Conservation (phyloP, 2,797 vertebrate species). For the Fringilla coelebs region DNA sequence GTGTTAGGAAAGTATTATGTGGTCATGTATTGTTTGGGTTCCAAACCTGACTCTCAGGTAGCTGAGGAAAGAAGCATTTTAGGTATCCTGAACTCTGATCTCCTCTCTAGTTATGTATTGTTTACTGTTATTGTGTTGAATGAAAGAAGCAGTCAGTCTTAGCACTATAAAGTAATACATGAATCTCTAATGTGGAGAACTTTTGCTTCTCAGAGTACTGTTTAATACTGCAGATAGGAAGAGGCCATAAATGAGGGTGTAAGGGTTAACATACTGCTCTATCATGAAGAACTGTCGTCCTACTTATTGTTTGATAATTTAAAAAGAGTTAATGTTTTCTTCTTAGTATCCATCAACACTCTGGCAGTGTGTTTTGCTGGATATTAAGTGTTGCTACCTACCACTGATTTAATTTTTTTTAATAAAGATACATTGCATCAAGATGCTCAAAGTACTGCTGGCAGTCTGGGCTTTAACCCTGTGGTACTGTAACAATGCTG, state of each 20-base stretch:
- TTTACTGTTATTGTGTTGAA: background rate
- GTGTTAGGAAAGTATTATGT: background rate
- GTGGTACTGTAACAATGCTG: background rate
- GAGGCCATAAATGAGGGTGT: background rate
- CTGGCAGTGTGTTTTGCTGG: background rate
- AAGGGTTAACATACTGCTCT: background rate
- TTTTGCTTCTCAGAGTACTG: background rate
- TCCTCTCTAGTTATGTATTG: background rate
- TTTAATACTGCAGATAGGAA: background rate
- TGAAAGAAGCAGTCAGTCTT: background rate
- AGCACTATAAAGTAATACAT: background rate
- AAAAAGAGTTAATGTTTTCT: background rate
- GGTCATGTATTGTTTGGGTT: background rate
- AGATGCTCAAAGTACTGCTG: background rate
- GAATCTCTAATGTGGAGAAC: background rate
- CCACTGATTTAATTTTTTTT: background rate
- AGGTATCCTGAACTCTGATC: background rate
- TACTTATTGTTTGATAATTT: background rate
- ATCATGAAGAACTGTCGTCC: background rate
- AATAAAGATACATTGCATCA: background rate
- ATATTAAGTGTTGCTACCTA: background rate
- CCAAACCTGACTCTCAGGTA: background rate
- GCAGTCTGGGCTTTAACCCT: background rate
- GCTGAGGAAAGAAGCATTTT: background rate
- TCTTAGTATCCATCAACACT: background rate